phyloP scores from a whole-genome alignment of 2,888 invertebrate genomes.

The Clivina fossor region DNA sequence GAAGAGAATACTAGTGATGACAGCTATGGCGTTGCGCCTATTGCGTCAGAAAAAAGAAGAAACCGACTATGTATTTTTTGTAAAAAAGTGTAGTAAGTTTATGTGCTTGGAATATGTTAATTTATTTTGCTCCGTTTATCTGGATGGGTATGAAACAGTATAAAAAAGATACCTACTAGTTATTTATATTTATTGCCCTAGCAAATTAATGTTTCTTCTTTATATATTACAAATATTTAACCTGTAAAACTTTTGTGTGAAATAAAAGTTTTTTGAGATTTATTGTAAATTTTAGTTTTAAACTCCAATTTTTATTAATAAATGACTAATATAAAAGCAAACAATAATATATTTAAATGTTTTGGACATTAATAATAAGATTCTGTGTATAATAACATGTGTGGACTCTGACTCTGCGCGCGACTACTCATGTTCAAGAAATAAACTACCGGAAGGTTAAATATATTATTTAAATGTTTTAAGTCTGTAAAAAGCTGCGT shows the following conservation, averaged over 20 bases:
- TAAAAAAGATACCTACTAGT: conserved; percentile 1
- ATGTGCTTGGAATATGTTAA: too few species aligned
- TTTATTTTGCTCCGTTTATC: too few species aligned
- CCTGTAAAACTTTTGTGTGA: background rate
- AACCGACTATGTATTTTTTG: conserved; percentile 1
- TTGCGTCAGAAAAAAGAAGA: too few species aligned
- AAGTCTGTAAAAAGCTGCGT: too few species aligned
- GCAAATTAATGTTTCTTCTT: background rate
- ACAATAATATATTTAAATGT: conserved; percentile 3
- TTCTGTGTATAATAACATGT: too few species aligned
- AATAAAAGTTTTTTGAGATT: background rate
- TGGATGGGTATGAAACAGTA: too few species aligned
- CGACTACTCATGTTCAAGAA: too few species aligned
- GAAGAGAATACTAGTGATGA: background rate
- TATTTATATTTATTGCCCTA: background rate
- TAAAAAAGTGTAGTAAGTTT: too few species aligned
- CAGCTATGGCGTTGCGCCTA: too few species aligned
- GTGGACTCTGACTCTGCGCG: too few species aligned
- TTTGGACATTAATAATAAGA: background rate
- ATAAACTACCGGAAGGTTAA: too few species aligned
- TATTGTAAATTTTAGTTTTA: background rate
- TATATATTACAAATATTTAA: conserved; percentile 2
- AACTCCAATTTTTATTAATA: conserved; percentile 2
- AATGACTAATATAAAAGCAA: conserved; percentile 1
- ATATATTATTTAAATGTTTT: too few species aligned